phyloP scores from a whole-genome alignment of 2,797 vertebrate genomes.

The Muscicapa comitata region DNA sequence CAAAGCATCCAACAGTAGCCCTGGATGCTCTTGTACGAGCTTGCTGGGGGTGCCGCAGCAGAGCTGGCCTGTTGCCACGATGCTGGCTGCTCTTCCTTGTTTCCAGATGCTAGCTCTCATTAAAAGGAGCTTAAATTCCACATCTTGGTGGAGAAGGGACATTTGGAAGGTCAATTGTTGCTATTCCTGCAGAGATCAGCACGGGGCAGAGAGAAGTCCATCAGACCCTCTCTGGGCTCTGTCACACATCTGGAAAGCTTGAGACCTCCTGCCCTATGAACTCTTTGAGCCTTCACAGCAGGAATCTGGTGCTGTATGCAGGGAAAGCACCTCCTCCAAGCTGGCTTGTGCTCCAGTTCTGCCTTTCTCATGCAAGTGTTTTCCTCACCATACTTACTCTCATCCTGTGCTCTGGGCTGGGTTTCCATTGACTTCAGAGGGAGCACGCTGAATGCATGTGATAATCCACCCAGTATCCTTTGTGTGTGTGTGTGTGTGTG shows the following conservation, averaged over 20 bases:
- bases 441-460: not conserved
- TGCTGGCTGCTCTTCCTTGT: slow-evolving; percentile 37
- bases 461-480: slow-evolving; percentile 24
- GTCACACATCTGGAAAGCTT: slow-evolving; percentile 39
- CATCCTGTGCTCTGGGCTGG: not conserved
- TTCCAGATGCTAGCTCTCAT: slow-evolving; percentile 51
- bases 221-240: slow-evolving; percentile 13
- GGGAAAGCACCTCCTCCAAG: not conserved
- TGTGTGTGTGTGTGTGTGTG: slow-evolving; percentile 7
- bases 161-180: slow-evolving; percentile 43
- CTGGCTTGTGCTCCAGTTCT: not conserved
- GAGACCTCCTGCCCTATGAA: slow-evolving; percentile 9
- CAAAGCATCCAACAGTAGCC: not conserved
- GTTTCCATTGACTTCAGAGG: slow-evolving; percentile 37
- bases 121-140: slow-evolving; percentile 38
- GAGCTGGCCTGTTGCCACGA: not conserved
- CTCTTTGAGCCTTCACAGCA: not conserved
- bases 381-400: not conserved
- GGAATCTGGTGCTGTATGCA: not conserved
- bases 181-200: slow-evolving; percentile 35
- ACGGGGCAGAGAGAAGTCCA: slow-evolving; percentile 1
- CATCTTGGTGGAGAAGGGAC: slow-evolving; percentile 20
- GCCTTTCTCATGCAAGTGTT: not conserved
- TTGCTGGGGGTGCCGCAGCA: slow-evolving; percentile 9
- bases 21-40: not conserved